Base-by-base conservation (phyloP, 2,113 vertebrate species). In the Myiozetetes cayanensis region DNA sequence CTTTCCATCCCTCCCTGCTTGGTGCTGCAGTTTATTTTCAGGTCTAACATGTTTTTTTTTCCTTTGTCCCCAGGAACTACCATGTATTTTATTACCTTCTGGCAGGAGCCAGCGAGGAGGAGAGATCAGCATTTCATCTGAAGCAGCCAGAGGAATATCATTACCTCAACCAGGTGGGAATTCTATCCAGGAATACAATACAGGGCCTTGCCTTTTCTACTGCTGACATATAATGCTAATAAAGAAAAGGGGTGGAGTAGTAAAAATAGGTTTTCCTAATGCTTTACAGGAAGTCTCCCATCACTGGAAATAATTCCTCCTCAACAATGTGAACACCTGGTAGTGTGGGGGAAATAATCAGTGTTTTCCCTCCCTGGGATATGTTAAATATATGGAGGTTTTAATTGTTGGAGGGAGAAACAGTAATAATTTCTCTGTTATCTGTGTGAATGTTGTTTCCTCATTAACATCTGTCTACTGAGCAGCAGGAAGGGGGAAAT, bases 41-140 rank as follows among this genome's bases (percentile, higher is more conserved):
- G 84, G 80, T 52, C 63, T 92, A 77, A 97, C 59, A 20, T 27
- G 41, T 49, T 85, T 77, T 56, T 52, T 87, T 49, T 72, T 28
- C 31, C 65, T 94, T 96, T 96, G 63, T 85, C 95, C 94, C 81
- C 92, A 99, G 99, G 97, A 99, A 99, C 98, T 99, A 99, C 98
- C 99, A 99, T 81, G 99, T 99, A 52, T 99, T 99, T 97, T 99
- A 99, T 98, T 99, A 99, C 98, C 99, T 99, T 92, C 98, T 99
- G 98, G 99, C 99, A 96, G 99, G 99, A 97, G 98, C 99, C 5
- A 99, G 98, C 59, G 99, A 99, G 95, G 99, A 99, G 85, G 99
- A 99, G 97, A 98, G 98, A 95, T 98, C 97, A 50, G 97, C 98
- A 30, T 99, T 99, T 97, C 99, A 99, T 93, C 99, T 99, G 96